Percentiles rank a stretch among this genome's conserved stretches.
Evolutionary conservation across 2,797 vertebrate genomes (phyloP).

Genomic region (Macropodus opercularis): DNA sequence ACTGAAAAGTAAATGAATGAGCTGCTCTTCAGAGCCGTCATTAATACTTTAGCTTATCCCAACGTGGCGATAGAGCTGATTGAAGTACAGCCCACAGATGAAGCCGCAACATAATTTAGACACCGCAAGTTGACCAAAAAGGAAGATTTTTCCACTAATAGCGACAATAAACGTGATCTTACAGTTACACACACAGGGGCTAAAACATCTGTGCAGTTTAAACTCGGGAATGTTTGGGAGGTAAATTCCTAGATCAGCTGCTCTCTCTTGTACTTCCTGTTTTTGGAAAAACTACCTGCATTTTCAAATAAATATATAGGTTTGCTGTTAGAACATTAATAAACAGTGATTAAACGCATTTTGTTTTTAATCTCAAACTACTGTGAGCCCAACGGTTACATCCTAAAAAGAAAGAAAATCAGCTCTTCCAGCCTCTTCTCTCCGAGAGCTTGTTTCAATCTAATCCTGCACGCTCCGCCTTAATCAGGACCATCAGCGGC

Average conservation of each 20-base stretch:
- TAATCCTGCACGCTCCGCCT: constrained; percentile 86
- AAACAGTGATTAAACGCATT: too few species aligned
- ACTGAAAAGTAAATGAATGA: constrained; percentile 53
- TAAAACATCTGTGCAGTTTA: neutral
- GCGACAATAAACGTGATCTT: too few species aligned
- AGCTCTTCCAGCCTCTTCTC: constrained; percentile 6
- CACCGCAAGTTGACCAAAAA: neutral
- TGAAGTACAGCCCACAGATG: neutral
- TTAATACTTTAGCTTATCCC: constrained; percentile 17
- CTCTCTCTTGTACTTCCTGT: neutral
- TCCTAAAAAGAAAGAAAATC: too few species aligned
- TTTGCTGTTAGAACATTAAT: too few species aligned
- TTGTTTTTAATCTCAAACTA: too few species aligned
- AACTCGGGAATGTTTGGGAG: neutral
- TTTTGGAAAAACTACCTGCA: too few species aligned
- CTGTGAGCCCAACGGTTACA: too few species aligned
- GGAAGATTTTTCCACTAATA: too few species aligned
- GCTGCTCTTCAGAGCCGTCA: constrained; percentile 44
- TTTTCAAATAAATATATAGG: too few species aligned
- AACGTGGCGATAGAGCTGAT: neutral
- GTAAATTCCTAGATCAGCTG: neutral
- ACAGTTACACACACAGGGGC: too few species aligned
- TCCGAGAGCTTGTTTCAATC: constrained; percentile 75
- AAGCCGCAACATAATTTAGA: neutral
- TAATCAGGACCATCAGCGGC: constrained; percentile 89